A percentile compares a stretch with the other conserved stretches of the same genome.
Evolutionary conservation across 2,113 vertebrate species (phyloP).

Genomic region (Oceanites oceanicus): DNA sequence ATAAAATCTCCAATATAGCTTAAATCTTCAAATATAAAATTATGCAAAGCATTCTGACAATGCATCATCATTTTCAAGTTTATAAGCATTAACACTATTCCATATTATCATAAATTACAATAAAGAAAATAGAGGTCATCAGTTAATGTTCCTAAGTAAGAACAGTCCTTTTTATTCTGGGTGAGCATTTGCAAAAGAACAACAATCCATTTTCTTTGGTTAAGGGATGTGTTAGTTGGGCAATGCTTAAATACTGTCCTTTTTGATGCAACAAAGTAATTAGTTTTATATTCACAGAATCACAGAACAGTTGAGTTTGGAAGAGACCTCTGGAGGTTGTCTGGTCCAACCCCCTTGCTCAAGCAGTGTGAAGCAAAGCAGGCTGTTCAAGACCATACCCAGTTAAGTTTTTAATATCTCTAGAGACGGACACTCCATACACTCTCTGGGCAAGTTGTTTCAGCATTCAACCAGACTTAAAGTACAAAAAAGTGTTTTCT

Average conservation of each 20-base stretch:
- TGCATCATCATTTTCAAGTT: not conserved
- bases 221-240: not conserved
- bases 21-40: not conserved
- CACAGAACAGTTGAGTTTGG: not conserved
- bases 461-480: not conserved
- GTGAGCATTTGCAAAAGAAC: not conserved
- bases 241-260: not conserved
- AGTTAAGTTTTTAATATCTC: not conserved
- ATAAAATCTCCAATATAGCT: not conserved
- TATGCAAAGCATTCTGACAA: not conserved
- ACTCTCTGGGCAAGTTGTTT: not conserved
- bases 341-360: not conserved
- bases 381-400: not conserved
- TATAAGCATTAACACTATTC: not conserved
- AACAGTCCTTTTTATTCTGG: not conserved
- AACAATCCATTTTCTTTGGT: conserved; percentile 3
- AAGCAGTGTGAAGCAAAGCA: not conserved
- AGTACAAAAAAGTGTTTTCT: not conserved
- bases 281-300: not conserved
- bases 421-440: not conserved
- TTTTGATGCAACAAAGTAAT: not conserved
- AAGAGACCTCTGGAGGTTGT: not conserved
- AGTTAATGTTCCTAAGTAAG: not conserved
- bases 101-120: not conserved
- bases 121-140: not conserved